Conservation (phyloP, 2,797 vertebrate genomes). For the Poecilia velifera region DNA sequence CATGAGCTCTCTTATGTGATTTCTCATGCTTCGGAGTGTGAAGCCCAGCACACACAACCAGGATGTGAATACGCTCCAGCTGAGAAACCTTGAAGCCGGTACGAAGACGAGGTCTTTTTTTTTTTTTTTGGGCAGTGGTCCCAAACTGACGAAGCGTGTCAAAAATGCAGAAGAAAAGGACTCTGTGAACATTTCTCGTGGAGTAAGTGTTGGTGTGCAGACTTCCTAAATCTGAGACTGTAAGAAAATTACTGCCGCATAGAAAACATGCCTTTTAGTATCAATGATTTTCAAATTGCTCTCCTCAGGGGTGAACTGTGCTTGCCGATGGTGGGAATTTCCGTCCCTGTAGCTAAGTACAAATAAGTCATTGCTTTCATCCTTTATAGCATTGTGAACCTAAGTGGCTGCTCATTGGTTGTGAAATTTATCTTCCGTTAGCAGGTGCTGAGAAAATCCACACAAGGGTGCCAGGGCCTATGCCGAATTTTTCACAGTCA, state of each 20-base stretch:
- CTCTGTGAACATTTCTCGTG: constrained; percentile 37
- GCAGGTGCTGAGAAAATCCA: constrained; percentile 63
- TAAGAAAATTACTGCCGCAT: constrained; percentile 28
- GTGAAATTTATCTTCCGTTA: constrained; percentile 68
- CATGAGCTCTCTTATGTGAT: constrained; percentile 38
- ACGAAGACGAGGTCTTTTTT: constrained; percentile 24
- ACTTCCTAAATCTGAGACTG: constrained; percentile 22
- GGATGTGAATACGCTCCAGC: constrained; percentile 46
- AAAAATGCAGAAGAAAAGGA: constrained; percentile 43
- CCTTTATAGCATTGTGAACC: constrained; percentile 57
- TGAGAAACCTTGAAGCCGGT: constrained; percentile 46
- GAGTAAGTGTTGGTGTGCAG: constrained; percentile 17
- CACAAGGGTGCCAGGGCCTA: constrained; percentile 41
- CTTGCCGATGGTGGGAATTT: constrained; percentile 47
- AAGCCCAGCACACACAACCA: constrained; percentile 26
- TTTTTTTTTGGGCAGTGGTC: constrained; percentile 31
- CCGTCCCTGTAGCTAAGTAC: constrained; percentile 43
- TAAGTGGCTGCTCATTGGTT: constrained; percentile 58
- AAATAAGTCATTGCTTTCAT: constrained; percentile 66
- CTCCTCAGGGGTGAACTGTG: constrained; percentile 49
- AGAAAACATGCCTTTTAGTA: constrained; percentile 24
- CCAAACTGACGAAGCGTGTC: constrained; percentile 41
- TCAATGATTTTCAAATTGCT: constrained; percentile 45
- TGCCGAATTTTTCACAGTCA: constrained; percentile 42
- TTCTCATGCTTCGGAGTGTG: constrained; percentile 46